These are phyloP conservation scores for Sisyra nigra DNA, from an alignment of 2,888 invertebrate species.

Conservation along the genomic window DNA sequence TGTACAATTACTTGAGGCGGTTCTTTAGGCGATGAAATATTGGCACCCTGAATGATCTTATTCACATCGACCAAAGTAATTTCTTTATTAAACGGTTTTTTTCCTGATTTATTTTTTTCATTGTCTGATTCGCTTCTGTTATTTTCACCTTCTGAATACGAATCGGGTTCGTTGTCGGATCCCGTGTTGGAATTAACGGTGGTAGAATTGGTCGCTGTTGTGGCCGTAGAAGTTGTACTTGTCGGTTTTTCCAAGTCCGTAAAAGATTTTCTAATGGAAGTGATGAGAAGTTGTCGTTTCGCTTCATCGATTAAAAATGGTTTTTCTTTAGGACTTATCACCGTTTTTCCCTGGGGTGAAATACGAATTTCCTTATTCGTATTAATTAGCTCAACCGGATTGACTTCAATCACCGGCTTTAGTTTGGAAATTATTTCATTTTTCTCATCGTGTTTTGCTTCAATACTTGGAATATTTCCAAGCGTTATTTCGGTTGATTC, in stretches of 20 bases:
- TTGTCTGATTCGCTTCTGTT: neutral
- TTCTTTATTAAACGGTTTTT: neutral
- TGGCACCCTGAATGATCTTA: constrained; percentile 3
- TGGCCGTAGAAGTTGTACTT: neutral
- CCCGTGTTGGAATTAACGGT: neutral
- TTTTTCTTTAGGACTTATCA: neutral
- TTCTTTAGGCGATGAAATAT: neutral
- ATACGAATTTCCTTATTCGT: constrained; percentile 11
- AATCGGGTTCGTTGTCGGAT: constrained; percentile 3
- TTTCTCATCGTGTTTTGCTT: neutral
- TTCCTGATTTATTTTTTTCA: neutral
- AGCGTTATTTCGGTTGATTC: constrained; percentile 21
- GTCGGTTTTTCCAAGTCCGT: neutral
- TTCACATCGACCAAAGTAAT: constrained; percentile 5
- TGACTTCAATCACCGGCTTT: constrained; percentile 19
- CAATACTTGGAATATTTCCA: constrained; percentile 13
- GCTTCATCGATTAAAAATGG: neutral
- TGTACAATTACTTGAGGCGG: neutral
- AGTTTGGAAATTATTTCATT: constrained; percentile 10
- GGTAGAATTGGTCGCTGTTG: neutral
- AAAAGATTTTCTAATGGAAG: neutral
- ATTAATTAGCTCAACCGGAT: constrained; percentile 16
- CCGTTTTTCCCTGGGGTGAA: constrained; percentile 14
- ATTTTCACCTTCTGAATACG: neutral
- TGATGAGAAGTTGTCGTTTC: no score